phyloP scores from a whole-genome alignment of 2,888 invertebrate species.

The Elysia crispata region DNA sequence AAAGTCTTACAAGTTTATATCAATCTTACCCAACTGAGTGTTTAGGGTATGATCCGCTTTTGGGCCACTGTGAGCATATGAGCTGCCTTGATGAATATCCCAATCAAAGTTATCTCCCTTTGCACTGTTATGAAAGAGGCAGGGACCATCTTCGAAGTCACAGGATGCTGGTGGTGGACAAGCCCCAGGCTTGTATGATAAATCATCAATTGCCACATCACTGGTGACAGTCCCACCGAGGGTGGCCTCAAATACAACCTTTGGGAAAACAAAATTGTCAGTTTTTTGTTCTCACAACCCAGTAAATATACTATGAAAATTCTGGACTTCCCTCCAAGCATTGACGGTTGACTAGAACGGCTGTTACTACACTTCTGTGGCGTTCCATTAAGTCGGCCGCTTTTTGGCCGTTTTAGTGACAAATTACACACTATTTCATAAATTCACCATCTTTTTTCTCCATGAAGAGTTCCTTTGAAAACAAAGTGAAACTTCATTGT shows the following conservation, averaged over 20 bases:
- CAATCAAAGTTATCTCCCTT: constrained; percentile 70
- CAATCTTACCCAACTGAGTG: constrained; percentile 78
- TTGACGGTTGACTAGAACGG: no score
- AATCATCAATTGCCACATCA: constrained; percentile 73
- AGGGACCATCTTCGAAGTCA: constrained; percentile 69
- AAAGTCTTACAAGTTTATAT: no score
- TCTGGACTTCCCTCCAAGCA: no score
- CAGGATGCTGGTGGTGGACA: constrained; percentile 66
- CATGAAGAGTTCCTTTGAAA: no score
- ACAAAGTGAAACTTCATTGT: no score
- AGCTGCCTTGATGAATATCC: constrained; percentile 63
- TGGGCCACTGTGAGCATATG: constrained; percentile 83
- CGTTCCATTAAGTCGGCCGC: no score
- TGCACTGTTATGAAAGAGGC: constrained; percentile 61
- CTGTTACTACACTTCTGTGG: no score
- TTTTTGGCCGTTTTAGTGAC: no score
- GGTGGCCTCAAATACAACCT: constrained; percentile 71
- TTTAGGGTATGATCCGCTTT: constrained; percentile 89
- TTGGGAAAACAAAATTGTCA: constrained; percentile 16
- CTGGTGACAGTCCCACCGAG: constrained; percentile 59
- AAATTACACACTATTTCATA: no score
- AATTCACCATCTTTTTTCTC: no score
- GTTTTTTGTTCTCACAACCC: no score
- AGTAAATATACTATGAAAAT: no score
- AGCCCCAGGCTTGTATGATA: constrained; percentile 57